Evolutionary conservation across 2,888 invertebrate species (phyloP), one percentile per base, ranked within the genome.

Genomic region (Macrostomum cliftonense): DNA sequence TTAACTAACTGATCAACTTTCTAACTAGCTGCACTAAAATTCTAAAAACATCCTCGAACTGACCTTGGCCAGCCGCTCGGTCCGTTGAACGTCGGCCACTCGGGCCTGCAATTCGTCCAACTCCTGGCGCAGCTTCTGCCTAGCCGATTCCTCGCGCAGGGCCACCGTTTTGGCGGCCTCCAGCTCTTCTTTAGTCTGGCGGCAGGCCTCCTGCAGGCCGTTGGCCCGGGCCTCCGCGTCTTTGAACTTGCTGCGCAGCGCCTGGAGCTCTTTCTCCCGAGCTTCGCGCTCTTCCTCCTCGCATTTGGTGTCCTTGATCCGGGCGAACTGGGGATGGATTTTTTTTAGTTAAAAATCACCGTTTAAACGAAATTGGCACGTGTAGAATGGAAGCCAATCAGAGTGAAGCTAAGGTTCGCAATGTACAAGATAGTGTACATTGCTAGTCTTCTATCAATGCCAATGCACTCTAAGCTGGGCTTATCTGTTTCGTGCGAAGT

Each of bases 21-120:
- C n/a, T n/a, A n/a, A n/a, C n/a, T n/a, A n/a, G n/a, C n/a, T n/a
- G n/a, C n/a, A n/a, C n/a, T n/a, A n/a, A n/a, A n/a, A n/a, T n/a
- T n/a, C n/a, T n/a, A n/a, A n/a, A n/a, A n/a, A n/a, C n/a, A n/a
- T n/a, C n/a, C n/a, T n/a, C 28, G 9, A 21, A 19, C 14, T 67
- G 1, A 67, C 62, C 37, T 67, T 52, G 44, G 65, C 65, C 14
- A 61, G 58, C 42, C 67, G 47, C 51, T 68, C 68, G 12, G 67
- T 59, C 46, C 68, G 53, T 55, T 68, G 63, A 28, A 65, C 53
- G 56, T 69, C 67, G 19, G 58, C 52, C 2, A 59, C 55, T 52
- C 64, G 62, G 19, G 59, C 52, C 21, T 54, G 37, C 7, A 46
- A 14, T 19, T 51, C 47, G 37, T 51, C 51, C 17, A 52, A 21